Percentiles rank a stretch among this genome's conserved stretches.
phyloP scores from a whole-genome alignment of 2,113 vertebrate species.

The Nanorana parkeri region DNA sequence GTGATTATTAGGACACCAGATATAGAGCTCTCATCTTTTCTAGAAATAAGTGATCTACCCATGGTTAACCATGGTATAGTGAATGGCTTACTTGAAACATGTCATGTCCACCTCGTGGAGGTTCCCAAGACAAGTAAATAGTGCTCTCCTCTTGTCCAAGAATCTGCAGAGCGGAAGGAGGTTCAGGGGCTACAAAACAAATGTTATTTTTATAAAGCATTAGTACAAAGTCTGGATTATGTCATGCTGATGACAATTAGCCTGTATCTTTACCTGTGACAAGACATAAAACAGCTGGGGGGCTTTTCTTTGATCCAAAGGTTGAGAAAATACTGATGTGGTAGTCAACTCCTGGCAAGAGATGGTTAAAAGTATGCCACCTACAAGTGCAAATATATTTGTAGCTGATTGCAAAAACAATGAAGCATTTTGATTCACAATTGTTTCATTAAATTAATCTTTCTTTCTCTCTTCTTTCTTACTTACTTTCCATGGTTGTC shows the following conservation, averaged over 20 bases:
- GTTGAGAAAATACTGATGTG: slow-evolving; percentile 73
- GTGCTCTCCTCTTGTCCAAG: slow-evolving; percentile 74
- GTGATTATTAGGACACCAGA: too few relatives aligned
- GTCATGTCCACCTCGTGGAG: slow-evolving; percentile 75
- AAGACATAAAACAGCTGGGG: slow-evolving; percentile 64
- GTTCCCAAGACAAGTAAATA: slow-evolving; percentile 80
- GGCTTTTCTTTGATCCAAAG: slow-evolving; percentile 75
- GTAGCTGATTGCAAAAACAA: not conserved
- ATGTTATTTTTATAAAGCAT: not conserved
- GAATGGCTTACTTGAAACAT: slow-evolving; percentile 77
- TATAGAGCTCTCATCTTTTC: too few relatives aligned
- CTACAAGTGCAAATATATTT: slow-evolving; percentile 53
- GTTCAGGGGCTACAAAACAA: slow-evolving; percentile 73
- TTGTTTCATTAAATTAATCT: too few relatives aligned
- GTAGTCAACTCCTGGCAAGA: slow-evolving; percentile 77
- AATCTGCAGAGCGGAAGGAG: slow-evolving; percentile 75
- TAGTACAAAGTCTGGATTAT: not conserved
- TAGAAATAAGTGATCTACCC: too few relatives aligned
- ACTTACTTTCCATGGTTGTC: too few relatives aligned
- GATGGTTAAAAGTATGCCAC: slow-evolving; percentile 69
- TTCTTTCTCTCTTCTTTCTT: too few relatives aligned
- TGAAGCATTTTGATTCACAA: too few relatives aligned
- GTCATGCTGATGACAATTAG: not conserved
- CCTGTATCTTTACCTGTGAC: slow-evolving; percentile 72
- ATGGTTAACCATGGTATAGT: not conserved